Base-by-base conservation (phyloP, 2,888 invertebrate species). In the Apamea epomidion region DNA sequence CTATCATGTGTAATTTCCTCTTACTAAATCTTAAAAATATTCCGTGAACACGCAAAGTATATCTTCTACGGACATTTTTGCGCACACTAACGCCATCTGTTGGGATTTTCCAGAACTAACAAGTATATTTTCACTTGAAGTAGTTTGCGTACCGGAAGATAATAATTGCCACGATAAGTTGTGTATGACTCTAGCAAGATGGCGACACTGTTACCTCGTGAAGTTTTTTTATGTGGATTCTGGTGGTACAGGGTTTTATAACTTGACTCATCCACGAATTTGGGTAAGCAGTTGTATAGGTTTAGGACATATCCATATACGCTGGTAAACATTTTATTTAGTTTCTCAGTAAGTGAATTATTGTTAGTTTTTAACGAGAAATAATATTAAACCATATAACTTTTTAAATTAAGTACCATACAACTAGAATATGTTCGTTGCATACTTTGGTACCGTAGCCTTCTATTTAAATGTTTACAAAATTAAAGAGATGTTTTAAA, bases 81-180 rank as follows among this genome's bases (percentile, higher is more conserved):
- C 10, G 21, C 51, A n/a, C 60, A 25, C 29, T 37, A 78, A 14
- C 76, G 91, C 85, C 91, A 91, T 88, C 91, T 91, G 60, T 82
- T 79, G 78, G 37, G 25, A 73, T 90, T 90, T 89, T 87, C 86
- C 83, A 5, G 67, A 82, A 88, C 82, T 65, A 78, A 6, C 65
- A 25, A 58, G 76, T 37, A 18, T 16, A 37, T 84, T 79, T 81
- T 70, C 78, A n/a, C 45, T 14, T 54, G 45, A 67, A 54, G 21
- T 45, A 29, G 21, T 64, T 75, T 21, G 64, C 67, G 54, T 48
- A 64, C 60, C 60, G 25, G 29, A 79, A 68, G 65, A 51, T 21
- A 51, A 42, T 54, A 58, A 80, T 58, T 21, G 58, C 12, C 29
- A 62, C n/a, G 42, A 58, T n/a, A 3, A 74, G 78, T 74, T 79